Base-by-base conservation (phyloP, 2,888 invertebrate genomes). In the Hemistola chrysoprasaria region DNA sequence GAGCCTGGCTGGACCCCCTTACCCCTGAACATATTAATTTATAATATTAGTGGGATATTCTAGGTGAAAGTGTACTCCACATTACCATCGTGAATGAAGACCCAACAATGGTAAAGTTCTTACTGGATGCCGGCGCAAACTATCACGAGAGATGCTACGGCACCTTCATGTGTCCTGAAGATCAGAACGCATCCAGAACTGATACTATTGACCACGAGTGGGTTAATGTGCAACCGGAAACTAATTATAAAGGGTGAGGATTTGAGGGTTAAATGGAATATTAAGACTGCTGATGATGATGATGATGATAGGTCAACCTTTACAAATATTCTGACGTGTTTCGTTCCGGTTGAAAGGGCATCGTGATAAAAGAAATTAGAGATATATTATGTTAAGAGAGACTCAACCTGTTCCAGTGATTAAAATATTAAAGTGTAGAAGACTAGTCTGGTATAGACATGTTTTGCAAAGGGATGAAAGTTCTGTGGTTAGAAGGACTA, bases 41-140 rank as follows among this genome's bases (percentile, higher is more conserved):
- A n/a, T n/a, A n/a, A n/a, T n/a, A 22, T 10, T 34, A 10, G n/a
- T n/a, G n/a, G n/a, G n/a, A 26, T 25, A 21, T 36, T 64, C 22
- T 46, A 94, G 96, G 98, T 1, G 98, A 98, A 76, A 97, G 95
- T 70, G 96, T 97, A 0, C 90, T 99, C 1, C 99, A 99, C 71
- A 97, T 99, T 76, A 98, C 98, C 2, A 98, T 99, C 56, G 98
- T 98, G 0, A 99, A 99, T 79, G 99, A 99, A 74, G 99, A 99
- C 73, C 97, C 98, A 0, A 94, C 97, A 0, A 97, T 98, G 97
- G 98, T 98, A 3, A 98, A 97, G 83, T 98, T 94, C 73, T 88
- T 99, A 2, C 80, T 99, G 30, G 97, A 98, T 75, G 93, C 96
- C 10, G 96, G 97, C 0, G 98, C 97, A 0, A 93, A 98, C 78